Conservation (phyloP, 2,888 invertebrate genomes). For the Parnassius orleans region DNA sequence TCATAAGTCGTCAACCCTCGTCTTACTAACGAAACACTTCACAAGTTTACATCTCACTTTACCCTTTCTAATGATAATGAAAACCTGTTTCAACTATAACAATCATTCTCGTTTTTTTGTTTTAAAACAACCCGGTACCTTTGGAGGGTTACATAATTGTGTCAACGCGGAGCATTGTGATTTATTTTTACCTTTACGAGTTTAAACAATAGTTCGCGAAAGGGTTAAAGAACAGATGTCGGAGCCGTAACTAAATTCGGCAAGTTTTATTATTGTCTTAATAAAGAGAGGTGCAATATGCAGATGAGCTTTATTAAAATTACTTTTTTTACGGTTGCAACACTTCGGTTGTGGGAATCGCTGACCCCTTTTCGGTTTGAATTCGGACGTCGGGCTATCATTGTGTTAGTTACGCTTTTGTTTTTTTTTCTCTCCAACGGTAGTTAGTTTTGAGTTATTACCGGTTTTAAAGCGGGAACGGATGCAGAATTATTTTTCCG, state of each 20-base stretch:
- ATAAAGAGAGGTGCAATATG: constrained; percentile 65
- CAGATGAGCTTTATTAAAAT: constrained; percentile 62
- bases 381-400: constrained; percentile 52
- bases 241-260: constrained; percentile 42
- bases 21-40: constrained; percentile 53
- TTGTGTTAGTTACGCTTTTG: constrained; percentile 50
- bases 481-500: constrained; percentile 7
- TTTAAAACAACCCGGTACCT: constrained; percentile 53
- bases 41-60: constrained; percentile 71
- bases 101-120: constrained; percentile 70
- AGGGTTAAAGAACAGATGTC: constrained; percentile 67
- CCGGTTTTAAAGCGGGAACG: constrained; percentile 32
- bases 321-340: constrained; percentile 56
- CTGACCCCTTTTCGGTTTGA: constrained; percentile 56
- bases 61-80: constrained; percentile 73
- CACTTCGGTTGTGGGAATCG: constrained; percentile 61
- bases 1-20: constrained; percentile 49
- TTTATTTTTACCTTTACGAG: constrained; percentile 48
- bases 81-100: constrained; percentile 74
- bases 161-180: constrained; percentile 68
- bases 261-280: constrained; percentile 65
- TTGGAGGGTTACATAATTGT: constrained; percentile 66
- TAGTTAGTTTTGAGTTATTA: constrained; percentile 54
- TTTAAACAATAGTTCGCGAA: constrained; percentile 59
- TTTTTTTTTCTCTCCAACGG: constrained; percentile 51